Percentiles rank a stretch among this genome's conserved stretches.
Evolutionary conservation across 2,113 vertebrate species (phyloP).

Genomic region (Dissostichus mawsoni): DNA sequence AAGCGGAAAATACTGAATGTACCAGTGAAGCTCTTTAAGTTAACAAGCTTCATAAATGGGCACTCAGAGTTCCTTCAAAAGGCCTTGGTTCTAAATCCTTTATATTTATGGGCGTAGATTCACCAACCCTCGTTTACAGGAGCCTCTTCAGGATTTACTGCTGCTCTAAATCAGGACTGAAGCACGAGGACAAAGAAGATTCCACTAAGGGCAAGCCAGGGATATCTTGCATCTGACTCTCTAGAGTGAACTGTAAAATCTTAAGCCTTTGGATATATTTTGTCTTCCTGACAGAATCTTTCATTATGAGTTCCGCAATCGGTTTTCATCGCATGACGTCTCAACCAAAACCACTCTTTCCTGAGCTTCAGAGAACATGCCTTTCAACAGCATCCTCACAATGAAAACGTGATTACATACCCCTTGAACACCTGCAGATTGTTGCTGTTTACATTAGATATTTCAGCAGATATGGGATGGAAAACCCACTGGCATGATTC

Average conservation of each 20-base stretch:
- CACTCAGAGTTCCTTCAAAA: constrained; percentile 66
- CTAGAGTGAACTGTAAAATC: constrained; percentile 49
- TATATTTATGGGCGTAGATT: constrained; percentile 76
- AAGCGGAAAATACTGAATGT: constrained; percentile 39
- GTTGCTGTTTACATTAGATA: constrained; percentile 53
- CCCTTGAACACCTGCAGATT: constrained; percentile 64
- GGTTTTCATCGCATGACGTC: constrained; percentile 55
- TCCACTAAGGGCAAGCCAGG: constrained; percentile 59
- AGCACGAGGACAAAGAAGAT: constrained; percentile 73
- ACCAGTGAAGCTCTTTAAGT: constrained; percentile 51
- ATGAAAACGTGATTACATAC: constrained; percentile 66
- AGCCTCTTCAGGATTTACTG: constrained; percentile 76
- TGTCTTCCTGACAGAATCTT: constrained; percentile 50
- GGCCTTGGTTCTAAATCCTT: constrained; percentile 67
- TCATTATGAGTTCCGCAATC: constrained; percentile 63
- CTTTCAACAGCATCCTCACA: constrained; percentile 48
- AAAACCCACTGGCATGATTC: constrained; percentile 39
- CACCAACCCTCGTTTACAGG: constrained; percentile 73
- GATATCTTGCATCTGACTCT: constrained; percentile 59
- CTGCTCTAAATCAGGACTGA: constrained; percentile 78
- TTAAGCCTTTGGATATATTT: constrained; percentile 46
- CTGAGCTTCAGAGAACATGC: constrained; percentile 23
- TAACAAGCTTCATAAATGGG: constrained; percentile 69
- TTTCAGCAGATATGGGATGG: constrained; percentile 36
- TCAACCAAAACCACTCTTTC: constrained; percentile 57